Base-by-base conservation (phyloP, 1,140 invertebrate species). In the Tetranychus urticae region DNA sequence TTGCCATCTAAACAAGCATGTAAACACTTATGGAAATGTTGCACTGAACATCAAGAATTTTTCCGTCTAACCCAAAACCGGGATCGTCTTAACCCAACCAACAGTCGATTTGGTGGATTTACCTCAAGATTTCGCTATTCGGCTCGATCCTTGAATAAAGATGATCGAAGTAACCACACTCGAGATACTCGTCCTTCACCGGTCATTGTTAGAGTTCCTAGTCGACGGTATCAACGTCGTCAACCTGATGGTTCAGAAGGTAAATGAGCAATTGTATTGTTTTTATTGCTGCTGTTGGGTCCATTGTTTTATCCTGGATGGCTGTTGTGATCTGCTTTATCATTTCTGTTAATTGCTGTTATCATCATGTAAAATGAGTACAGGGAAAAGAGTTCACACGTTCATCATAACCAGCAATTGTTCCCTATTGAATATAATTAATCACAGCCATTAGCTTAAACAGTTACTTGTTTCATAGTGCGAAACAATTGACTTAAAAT, bases 1-100 rank as follows among this genome's bases (percentile, higher is more conserved):
- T 72, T 97, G 59, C 81, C 85, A 48, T 97, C 93, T 71, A 90
- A 97, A 71, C 94, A 97, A 71, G 92, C 93, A 0, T 93, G 90
- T 71, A 99, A 99, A 73, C 93, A 98, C 74, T 75, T 99, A 62
- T 98, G 96, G 94, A 98, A 98, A 74, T 97, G 93, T 77, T 93
- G 93, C 33, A 88, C 97, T 1, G 94, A 99, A 71, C 90, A 97
- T 76, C 93, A 98, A 73, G 87, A 91, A 0, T 99, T 99, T 77
- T 99, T 97, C 78, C 80, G 93, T 65, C 75, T 97, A 14, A 80
- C 45, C 6, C 63, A 65, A 36, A 56, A 39, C 14, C 57, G 31
- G 35, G 59, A 55, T 23, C 31, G 48, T 14, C n/a, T 33, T 52
- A 34, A 56, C 34, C 33, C 10, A 35, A 35, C 33, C 31, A 13